Percentiles rank a stretch among this genome's conserved stretches.
Conservation (phyloP, 2,797 vertebrate genomes). For the Lycodopsis pacificus region DNA sequence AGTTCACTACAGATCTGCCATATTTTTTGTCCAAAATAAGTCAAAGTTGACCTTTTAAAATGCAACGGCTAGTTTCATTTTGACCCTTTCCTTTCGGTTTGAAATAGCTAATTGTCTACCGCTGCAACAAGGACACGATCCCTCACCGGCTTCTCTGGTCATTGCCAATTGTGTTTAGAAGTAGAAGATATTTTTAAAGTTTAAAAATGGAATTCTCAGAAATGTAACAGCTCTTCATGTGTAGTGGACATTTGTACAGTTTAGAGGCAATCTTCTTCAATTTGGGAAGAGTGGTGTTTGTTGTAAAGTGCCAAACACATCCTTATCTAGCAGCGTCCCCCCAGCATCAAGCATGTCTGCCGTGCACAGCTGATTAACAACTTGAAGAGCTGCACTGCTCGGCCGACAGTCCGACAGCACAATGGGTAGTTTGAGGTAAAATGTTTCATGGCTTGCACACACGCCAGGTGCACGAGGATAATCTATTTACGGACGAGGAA, state of each 20-base stretch:
- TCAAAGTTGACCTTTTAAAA: background rate
- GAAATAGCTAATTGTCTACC: background rate
- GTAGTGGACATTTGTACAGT: too few species aligned
- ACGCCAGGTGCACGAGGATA: background rate
- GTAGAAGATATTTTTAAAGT: background rate
- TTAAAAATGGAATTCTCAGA: background rate
- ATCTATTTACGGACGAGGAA: background rate
- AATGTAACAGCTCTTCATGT: background rate
- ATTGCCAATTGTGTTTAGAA: background rate
- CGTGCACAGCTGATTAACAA: background rate
- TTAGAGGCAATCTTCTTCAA: too few species aligned
- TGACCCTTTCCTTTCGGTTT: background rate
- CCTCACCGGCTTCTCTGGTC: background rate
- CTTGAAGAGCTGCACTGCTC: slow-evolving; percentile 7
- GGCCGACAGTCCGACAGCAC: background rate
- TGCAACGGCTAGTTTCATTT: too few species aligned
- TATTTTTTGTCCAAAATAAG: background rate
- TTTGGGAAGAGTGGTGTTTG: too few species aligned
- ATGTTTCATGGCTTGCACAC: background rate
- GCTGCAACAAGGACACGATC: background rate
- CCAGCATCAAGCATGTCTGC: background rate
- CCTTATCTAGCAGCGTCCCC: too few species aligned
- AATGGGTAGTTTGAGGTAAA: background rate
- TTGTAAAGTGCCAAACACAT: background rate
- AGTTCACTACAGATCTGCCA: background rate